Conservation (phyloP, 2,797 vertebrate species). For the Rhodeus uyekii region DNA sequence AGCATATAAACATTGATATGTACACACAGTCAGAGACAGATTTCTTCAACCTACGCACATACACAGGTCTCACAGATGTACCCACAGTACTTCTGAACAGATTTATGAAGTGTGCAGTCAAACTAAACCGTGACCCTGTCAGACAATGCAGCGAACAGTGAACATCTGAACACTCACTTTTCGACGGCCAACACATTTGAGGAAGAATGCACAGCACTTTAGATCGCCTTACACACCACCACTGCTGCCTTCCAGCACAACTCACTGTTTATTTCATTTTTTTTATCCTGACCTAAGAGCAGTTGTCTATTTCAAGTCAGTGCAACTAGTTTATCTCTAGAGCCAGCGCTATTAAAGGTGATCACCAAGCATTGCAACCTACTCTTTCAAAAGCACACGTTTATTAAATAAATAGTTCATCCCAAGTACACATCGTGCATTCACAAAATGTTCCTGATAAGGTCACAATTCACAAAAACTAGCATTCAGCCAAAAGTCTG, state of each 20-base stretch:
- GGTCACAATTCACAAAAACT: background rate
- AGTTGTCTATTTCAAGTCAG: background rate
- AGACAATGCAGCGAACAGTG: background rate
- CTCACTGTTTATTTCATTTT: background rate
- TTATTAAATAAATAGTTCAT: background rate
- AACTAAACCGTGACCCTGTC: background rate
- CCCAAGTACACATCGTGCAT: background rate
- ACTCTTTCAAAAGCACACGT: conserved; percentile 5
- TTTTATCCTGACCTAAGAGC: conserved; percentile 3
- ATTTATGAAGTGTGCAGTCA: background rate
- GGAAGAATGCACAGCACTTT: background rate
- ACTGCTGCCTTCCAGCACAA: background rate
- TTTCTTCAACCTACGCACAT: background rate
- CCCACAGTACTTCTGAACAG: background rate
- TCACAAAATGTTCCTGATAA: background rate
- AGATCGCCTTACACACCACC: background rate
- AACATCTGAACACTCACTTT: background rate
- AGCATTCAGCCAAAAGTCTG: background rate
- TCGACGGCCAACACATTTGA: background rate
- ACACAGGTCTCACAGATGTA: background rate
- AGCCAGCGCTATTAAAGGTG: conserved; percentile 64
- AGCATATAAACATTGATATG: background rate
- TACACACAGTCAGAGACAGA: conserved; percentile 11
- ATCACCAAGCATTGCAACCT: conserved; percentile 64
- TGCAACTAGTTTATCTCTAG: background rate